phyloP scores from a whole-genome alignment of 2,113 vertebrate genomes.

The Octodon degus region DNA sequence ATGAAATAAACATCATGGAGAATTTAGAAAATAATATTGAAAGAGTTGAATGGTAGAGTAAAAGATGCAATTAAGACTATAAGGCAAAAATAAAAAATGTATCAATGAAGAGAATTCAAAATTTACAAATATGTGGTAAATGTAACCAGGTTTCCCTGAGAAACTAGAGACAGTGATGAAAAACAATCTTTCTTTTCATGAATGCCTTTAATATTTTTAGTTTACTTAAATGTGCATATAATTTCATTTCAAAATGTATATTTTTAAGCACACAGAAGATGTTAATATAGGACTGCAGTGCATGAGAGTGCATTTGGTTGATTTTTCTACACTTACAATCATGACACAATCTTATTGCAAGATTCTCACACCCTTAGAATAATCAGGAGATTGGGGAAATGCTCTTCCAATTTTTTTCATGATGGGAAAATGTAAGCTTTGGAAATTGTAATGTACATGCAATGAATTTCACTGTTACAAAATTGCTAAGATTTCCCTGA shows the following conservation, averaged over 20 bases:
- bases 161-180: not conserved
- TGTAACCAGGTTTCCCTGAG: not conserved
- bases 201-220: not conserved
- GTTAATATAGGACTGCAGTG: not conserved
- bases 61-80: not conserved
- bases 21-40: slow-evolving; percentile 8
- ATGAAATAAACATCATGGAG: not conserved
- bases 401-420: not conserved
- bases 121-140: not conserved
- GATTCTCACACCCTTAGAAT: not conserved
- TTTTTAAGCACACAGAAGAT: slow-evolving; percentile 32
- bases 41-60: slow-evolving; percentile 42
- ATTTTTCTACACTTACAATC: not conserved
- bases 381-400: not conserved
- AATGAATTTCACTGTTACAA: not conserved
- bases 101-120: not conserved
- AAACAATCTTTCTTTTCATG: not conserved
- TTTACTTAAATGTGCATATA: not conserved
- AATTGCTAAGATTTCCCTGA: slow-evolving; percentile 8
- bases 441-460: not conserved
- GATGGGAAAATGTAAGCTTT: not conserved
- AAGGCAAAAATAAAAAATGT: not conserved
- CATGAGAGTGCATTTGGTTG: not conserved
- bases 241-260: not conserved
- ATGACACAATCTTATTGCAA: not conserved